Base-by-base conservation (phyloP, 2,113 vertebrate genomes). In the Colius striatus region DNA sequence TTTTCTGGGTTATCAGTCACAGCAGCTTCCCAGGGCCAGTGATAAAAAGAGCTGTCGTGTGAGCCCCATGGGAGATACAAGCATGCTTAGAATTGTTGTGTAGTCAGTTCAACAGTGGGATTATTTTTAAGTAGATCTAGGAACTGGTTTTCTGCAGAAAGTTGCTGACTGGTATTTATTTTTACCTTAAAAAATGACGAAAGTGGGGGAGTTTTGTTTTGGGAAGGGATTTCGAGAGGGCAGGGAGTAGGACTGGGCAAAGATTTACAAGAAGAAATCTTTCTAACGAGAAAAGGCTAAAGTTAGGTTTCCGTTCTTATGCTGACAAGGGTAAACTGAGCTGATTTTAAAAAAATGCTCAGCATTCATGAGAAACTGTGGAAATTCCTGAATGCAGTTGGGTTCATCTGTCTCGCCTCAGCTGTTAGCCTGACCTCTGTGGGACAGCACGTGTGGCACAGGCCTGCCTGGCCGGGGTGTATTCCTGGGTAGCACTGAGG, bases 251-350 rank as follows among this genome's bases (percentile, higher is more conserved):
- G 57, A 67, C 76, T 89, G 80, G 68, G 68, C 79, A 89, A 67
- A 74, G 79, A 29, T 41, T 76, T 72, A 21, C 50, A 87, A 82
- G 70, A 84, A 94, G 89, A 91, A 91, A 93, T 96, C 90, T 89
- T 87, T 86, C 75, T 72, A 16, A 16, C 50, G 29, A 80, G 61
- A 57, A 70, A 65, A 32, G 15, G 26, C 85, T 93, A 86, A 94
- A 91, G 67, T 88, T 90, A 80, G 90, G 60, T 60, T 94, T 86
- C 85, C 0, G 1, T 84, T 57, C 65, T 83, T 67, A 32, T 8
- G 15, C 73, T 89, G 86, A 92, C 80, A 80, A 87, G 70, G 89
- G 80, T 92, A 74, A 93, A 89, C 53, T 48, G 34, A 93, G 57
- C 63, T 78, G 65, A 27, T 68, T 74, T 81, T 71, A 17, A 10